Evolutionary conservation across 2,113 vertebrate genomes (phyloP).

Genomic region (Halcyon malimbica): DNA sequence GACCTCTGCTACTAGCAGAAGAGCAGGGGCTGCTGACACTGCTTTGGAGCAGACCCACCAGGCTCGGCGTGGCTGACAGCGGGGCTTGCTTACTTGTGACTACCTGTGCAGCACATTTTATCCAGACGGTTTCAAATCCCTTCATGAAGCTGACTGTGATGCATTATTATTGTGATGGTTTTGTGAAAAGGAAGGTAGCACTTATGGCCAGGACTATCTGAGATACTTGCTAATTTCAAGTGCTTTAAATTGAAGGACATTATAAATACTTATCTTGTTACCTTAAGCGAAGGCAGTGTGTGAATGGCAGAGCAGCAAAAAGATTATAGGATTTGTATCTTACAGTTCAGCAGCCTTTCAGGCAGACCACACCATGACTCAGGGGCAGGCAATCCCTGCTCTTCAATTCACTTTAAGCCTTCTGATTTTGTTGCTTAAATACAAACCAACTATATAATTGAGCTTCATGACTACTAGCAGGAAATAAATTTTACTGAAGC

Average conservation of each 20-base stretch:
- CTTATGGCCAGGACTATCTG: neutral
- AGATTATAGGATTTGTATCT: neutral
- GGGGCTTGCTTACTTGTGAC: neutral
- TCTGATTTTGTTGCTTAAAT: neutral
- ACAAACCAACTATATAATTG: neutral
- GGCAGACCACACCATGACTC: neutral
- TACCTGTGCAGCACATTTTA: neutral
- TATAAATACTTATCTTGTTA: neutral
- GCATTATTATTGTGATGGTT: neutral
- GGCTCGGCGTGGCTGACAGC: neutral
- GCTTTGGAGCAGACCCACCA: fast-evolving
- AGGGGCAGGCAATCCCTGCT: neutral
- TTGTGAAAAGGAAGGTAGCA: neutral
- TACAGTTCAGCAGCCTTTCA: neutral
- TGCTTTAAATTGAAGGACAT: neutral
- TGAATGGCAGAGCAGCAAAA: neutral
- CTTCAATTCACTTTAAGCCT: neutral
- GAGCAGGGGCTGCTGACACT: neutral
- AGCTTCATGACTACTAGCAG: neutral
- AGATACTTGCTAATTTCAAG: neutral
- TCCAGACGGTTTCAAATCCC: neutral
- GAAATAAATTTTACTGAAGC: neutral
- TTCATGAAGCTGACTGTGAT: neutral
- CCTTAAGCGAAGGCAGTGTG: neutral
- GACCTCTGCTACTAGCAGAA: neutral